A percentile compares a stretch with the other conserved stretches of the same genome.
Conservation (phyloP, 2,888 invertebrate species). For the Xylota sylvarum region DNA sequence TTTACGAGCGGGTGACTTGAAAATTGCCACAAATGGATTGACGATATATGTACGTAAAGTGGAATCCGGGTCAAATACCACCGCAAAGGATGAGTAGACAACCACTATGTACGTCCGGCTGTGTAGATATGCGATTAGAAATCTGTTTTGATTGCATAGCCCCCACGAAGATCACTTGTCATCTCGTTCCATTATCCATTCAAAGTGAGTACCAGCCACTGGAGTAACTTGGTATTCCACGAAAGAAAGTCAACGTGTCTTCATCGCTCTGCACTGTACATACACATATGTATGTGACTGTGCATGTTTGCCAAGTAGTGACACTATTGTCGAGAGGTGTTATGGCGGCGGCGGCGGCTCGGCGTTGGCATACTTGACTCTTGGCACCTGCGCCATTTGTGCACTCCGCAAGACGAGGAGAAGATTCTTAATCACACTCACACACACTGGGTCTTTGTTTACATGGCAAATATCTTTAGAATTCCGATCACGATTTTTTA, state of each 20-base stretch:
- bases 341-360: constrained; percentile 42
- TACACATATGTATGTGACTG: constrained; percentile 19
- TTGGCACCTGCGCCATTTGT: constrained; percentile 54
- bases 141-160: constrained; percentile 53
- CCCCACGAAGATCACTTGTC: constrained; percentile 68
- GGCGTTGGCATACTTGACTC: constrained; percentile 64
- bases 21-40: constrained; percentile 68
- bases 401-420: constrained; percentile 43
- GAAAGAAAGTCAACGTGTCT: constrained; percentile 71
- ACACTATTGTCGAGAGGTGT: constrained; percentile 72
- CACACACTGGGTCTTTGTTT: constrained; percentile 39
- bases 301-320: constrained; percentile 61
- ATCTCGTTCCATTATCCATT: constrained; percentile 73
- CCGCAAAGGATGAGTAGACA: constrained; percentile 67
- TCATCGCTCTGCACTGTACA: background rate
- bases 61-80: constrained; percentile 72
- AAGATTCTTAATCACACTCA: constrained; percentile 45
- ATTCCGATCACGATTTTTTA: constrained; percentile 66
- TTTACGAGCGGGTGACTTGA: constrained; percentile 22
- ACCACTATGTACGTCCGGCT: constrained; percentile 1
- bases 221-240: constrained; percentile 65
- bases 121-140: constrained; percentile 56
- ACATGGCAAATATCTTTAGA: constrained; percentile 35
- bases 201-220: constrained; percentile 47
- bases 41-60: constrained; percentile 27